Base-by-base conservation (phyloP, 2,888 invertebrate genomes). In the Lepidocyrtoides sp. region DNA sequence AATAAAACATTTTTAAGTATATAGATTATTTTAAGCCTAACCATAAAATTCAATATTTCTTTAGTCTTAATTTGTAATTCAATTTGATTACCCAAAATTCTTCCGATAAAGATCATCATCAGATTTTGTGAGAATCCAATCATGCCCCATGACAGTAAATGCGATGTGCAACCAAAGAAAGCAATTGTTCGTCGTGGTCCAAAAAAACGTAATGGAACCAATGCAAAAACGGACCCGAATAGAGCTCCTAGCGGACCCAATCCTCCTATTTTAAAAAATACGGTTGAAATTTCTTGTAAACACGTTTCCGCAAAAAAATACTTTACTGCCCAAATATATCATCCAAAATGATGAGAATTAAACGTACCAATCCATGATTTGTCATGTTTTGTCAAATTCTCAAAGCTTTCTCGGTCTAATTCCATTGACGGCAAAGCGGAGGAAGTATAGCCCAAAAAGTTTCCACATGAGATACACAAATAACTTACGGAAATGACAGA, bases 291-390 rank as follows among this genome's bases (percentile, higher is more conserved):
- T 36, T 44, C n/a, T n/a, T n/a, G n/a, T n/a, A 63, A 83, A 83
- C n/a, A 44, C n/a, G n/a, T 66, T 60, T 41, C 17, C 57, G 20
- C 20, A 32, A 2, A 5, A 63, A 60, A 57, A n/a, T n/a, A n/a
- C n/a, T n/a, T n/a, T n/a, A n/a, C n/a, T n/a, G n/a, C n/a, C n/a
- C n/a, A n/a, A n/a, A n/a, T n/a, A n/a, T n/a, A n/a, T n/a, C n/a
- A n/a, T n/a, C n/a, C n/a, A n/a, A n/a, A n/a, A n/a, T n/a, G n/a
- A n/a, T n/a, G n/a, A n/a, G n/a, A n/a, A n/a, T n/a, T 60, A 26
- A 60, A 60, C 57, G 20, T 20, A 57, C 94, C 94, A 17, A 94
- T 93, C 94, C 94, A 94, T 14, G 94, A 94, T 83, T 92, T 89
- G 29, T 93, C 88, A 66, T 93, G 91, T 29, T 89, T 91, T 14